Conservation (phyloP, 2,888 invertebrate species). For the Drepanosiphum platanoidis region DNA sequence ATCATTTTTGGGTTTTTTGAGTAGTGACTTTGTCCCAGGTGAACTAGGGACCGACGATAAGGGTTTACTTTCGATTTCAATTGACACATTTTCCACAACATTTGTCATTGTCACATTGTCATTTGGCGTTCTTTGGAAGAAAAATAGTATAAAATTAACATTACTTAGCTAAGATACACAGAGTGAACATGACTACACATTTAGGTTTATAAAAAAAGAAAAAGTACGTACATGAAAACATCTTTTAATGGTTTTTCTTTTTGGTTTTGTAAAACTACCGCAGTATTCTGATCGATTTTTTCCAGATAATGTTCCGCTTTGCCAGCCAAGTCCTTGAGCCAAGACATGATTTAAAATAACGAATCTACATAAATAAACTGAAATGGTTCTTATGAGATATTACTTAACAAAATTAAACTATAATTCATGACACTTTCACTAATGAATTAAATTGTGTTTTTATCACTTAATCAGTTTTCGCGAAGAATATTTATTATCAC, state of each 20-base stretch:
- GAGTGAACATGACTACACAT: too few species aligned
- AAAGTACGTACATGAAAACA: conserved; percentile 35
- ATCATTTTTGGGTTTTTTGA: conserved; percentile 43
- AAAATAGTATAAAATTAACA: neutral
- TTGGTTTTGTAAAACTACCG: conserved; percentile 70
- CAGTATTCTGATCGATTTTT: conserved; percentile 79
- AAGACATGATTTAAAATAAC: conserved; percentile 71
- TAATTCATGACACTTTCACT: too few species aligned
- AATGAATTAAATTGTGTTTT: too few species aligned
- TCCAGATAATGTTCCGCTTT: conserved; percentile 79
- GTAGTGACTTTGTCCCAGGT: conserved; percentile 24
- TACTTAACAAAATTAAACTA: too few species aligned
- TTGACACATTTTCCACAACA: conserved; percentile 32
- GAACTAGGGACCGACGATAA: conserved; percentile 30
- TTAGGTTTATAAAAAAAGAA: neutral
- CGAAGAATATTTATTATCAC: too few species aligned
- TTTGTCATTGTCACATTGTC: too few species aligned
- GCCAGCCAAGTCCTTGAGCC: conserved; percentile 77
- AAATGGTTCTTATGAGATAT: too few species aligned
- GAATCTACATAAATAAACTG: too few species aligned
- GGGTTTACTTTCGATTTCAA: conserved; percentile 49
- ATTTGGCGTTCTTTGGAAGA: conserved; percentile 13
- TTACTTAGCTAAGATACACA: neutral
- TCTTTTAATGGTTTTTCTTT: conserved; percentile 63
- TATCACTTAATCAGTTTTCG: too few species aligned